Base-by-base conservation (phyloP, 2,888 invertebrate genomes). In the Oeneis ivallda region DNA sequence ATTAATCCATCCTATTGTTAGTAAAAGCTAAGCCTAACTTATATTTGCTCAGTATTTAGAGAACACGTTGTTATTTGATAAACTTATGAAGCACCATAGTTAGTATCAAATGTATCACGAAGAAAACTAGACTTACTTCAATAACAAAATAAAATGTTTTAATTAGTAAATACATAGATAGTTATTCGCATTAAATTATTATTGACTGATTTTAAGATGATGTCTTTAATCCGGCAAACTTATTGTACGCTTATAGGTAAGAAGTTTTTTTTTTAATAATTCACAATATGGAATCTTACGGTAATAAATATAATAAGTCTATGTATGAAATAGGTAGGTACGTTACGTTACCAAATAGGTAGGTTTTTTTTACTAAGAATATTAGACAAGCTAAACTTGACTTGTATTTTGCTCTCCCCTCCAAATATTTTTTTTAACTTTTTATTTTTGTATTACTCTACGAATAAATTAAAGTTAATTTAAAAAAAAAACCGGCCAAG, bases 231-330 rank as follows among this genome's bases (percentile, higher is more conserved):
- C 52, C 67, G 69, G 1, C 69, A 69, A 58, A 50, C 47, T 2
- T 67, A 32, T 63, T 69, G 62, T 10, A 67, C 69, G 19, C 34
- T 69, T 11, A 67, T 69, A 59, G 59, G 69, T 69, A 66, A 65
- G 52, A 34, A 39, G 17, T 37, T 34, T 11, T 37, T 13, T n/a
- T 53, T 34, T 13, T 13, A 26, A 32, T 19, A 50, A 26, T 26
- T 11, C 11, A 19, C 8, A 2, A n/a, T n/a, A n/a, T n/a, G n/a
- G n/a, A n/a, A n/a, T n/a, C n/a, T n/a, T n/a, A n/a, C n/a, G n/a
- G n/a, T n/a, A n/a, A n/a, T n/a, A n/a, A n/a, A n/a, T n/a, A n/a
- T n/a, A n/a, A n/a, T n/a, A n/a, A 26, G 6, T 26, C 11, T 13
- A 32, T 1, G 13, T 47, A 26, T 26, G 2, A 7, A 32, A 32